Evolutionary conservation across 2,888 invertebrate genomes (phyloP).

Genomic region (Campaea margaritaria): DNA sequence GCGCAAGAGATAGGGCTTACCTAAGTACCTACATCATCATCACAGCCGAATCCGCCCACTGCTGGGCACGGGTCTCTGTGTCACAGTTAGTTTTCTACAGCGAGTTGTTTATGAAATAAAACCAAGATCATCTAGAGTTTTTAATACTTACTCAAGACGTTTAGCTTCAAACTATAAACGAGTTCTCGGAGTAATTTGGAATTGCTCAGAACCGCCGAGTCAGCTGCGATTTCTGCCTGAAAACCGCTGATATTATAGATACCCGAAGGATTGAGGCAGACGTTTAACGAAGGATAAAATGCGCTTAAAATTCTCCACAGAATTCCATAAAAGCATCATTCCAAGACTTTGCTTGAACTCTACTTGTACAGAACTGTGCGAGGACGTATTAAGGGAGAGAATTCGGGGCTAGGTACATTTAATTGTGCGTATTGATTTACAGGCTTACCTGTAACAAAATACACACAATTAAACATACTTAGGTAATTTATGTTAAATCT

Average conservation of each 20-base stretch:
- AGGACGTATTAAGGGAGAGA: slow-evolving; percentile 6
- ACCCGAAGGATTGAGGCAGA: slow-evolving; percentile 23
- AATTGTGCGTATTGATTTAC: too few relatives aligned
- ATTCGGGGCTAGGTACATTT: neutral
- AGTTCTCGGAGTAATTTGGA: slow-evolving; percentile 1
- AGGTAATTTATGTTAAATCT: too few relatives aligned
- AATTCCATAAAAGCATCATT: slow-evolving; percentile 34
- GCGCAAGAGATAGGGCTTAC: too few relatives aligned
- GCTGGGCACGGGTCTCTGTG: neutral
- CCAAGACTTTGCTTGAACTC: slow-evolving; percentile 24
- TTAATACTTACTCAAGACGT: neutral
- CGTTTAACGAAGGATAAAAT: slow-evolving; percentile 38
- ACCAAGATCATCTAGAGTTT: too few relatives aligned
- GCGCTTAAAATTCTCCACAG: slow-evolving; percentile 35
- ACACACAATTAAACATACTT: too few relatives aligned
- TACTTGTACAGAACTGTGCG: slow-evolving; percentile 13
- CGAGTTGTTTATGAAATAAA: too few relatives aligned
- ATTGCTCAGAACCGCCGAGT: neutral
- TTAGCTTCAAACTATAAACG: neutral
- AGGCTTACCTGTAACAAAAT: too few relatives aligned
- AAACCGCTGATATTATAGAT: slow-evolving; percentile 8
- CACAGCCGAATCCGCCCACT: too few relatives aligned
- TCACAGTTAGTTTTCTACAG: too few relatives aligned
- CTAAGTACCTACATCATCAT: too few relatives aligned
- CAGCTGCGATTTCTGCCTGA: neutral